Conservation (phyloP, 1,140 invertebrate species). For the Atopsyche davidsoni region DNA sequence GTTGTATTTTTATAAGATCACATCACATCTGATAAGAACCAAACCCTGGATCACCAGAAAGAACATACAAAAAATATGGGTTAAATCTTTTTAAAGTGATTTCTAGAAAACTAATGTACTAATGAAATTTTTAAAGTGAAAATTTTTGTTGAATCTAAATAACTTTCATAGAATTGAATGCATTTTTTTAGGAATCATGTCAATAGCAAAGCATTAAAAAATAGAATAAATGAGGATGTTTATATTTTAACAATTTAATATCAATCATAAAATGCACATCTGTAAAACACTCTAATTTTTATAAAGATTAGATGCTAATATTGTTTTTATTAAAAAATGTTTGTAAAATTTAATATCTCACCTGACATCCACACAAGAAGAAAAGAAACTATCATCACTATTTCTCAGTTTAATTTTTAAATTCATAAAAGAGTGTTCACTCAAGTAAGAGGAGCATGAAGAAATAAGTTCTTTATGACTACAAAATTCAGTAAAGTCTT, state of each 20-base stretch:
- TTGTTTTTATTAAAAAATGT: not conserved
- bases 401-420: conserved; percentile 7
- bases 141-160: too few relatives aligned
- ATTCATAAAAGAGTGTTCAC: conserved; percentile 28
- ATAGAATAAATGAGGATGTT: not conserved
- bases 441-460: conserved; percentile 34
- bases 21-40: too few relatives aligned
- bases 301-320: not conserved
- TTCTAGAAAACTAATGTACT: not conserved
- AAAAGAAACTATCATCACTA: conserved; percentile 3
- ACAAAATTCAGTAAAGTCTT: conserved; percentile 34
- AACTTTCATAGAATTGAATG: too few relatives aligned
- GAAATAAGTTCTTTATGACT: conserved; percentile 30
- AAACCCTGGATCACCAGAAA: not conserved
- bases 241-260: not conserved
- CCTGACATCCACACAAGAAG: not conserved
- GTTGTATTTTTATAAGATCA: conserved; percentile 5
- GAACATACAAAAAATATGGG: not conserved
- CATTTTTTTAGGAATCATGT: conserved; percentile 4
- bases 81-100: not conserved
- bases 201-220: not conserved
- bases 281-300: not conserved
- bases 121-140: not conserved
- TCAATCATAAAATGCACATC: not conserved
- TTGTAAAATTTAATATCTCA: not conserved